A percentile compares a stretch with the other conserved stretches of the same genome.
These are phyloP conservation scores for Coranthus polyacanthus DNA, from an alignment of 2,797 vertebrate species.

Conservation along the genomic window DNA sequence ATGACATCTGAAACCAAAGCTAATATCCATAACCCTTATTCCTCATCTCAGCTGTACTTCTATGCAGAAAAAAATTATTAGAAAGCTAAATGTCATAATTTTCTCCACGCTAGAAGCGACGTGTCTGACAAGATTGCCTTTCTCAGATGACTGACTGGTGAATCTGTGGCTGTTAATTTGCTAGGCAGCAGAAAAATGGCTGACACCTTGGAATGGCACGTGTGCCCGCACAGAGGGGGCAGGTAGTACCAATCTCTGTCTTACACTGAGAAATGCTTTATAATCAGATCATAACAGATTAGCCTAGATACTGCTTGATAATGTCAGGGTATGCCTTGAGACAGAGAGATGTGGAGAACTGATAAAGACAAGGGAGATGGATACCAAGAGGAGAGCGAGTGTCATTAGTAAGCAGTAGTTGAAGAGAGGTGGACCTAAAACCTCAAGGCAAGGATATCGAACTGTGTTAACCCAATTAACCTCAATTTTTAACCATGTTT, in stretches of 20 bases:
- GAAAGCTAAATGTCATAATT: constrained; percentile 76
- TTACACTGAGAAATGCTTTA: constrained; percentile 76
- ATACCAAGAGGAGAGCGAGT: constrained; percentile 37
- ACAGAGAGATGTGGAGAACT: constrained; percentile 73
- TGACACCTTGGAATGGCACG: constrained; percentile 86
- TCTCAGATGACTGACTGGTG: constrained; percentile 86
- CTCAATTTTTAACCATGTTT: not conserved
- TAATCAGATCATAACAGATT: constrained; percentile 90
- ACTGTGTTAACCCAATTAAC: not conserved
- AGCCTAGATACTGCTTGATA: constrained; percentile 85
- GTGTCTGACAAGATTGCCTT: constrained; percentile 83
- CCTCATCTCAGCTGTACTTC: constrained; percentile 35
- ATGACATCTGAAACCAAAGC: constrained; percentile 72
- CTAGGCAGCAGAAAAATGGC: constrained; percentile 89
- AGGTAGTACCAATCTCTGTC: constrained; percentile 88
- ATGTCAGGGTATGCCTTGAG: constrained; percentile 85
- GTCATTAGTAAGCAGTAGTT: constrained; percentile 20
- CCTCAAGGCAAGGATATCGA: not conserved
- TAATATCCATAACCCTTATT: constrained; percentile 72
- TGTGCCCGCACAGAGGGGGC: constrained; percentile 74
- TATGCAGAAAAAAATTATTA: constrained; percentile 53
- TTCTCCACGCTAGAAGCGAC: constrained; percentile 51
- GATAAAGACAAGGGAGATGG: constrained; percentile 48
- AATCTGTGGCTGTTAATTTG: constrained; percentile 90
- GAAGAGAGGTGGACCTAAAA: constrained; percentile 18